Evolutionary conservation across 2,113 vertebrate genomes (phyloP).

Genomic region (Reinhardtius hippoglossoides): DNA sequence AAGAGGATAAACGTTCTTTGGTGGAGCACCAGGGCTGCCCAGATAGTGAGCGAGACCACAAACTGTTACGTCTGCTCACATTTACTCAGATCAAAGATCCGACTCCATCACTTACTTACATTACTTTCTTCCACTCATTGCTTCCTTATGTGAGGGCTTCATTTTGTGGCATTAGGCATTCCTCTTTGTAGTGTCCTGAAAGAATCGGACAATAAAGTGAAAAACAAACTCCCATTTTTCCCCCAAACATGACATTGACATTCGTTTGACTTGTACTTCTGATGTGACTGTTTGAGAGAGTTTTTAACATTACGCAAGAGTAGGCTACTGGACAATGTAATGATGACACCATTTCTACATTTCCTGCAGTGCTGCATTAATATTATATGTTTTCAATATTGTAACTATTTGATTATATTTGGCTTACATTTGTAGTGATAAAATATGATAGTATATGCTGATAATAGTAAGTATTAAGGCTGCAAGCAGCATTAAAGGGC

Average conservation of each 20-base stretch:
- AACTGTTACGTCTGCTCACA: constrained; percentile 71
- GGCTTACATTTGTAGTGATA: too few species aligned
- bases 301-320: not conserved
- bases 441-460: not conserved
- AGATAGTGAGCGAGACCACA: constrained; percentile 70
- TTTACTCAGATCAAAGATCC: constrained; percentile 76
- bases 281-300: constrained; percentile 3
- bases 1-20: constrained; percentile 57
- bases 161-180: constrained; percentile 57
- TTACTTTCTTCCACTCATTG: constrained; percentile 61
- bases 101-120: constrained; percentile 55
- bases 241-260: constrained; percentile 42
- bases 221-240: constrained; percentile 65
- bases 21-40: constrained; percentile 56
- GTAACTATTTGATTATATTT: not conserved
- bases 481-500: too few species aligned
- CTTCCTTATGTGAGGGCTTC: constrained; percentile 69
- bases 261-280: constrained; percentile 38
- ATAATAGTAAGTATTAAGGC: not conserved
- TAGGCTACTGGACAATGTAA: not conserved
- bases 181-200: constrained; percentile 65
- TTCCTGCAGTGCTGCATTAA: not conserved
- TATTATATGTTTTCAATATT: not conserved
- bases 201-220: constrained; percentile 50
- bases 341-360: not conserved